A percentile compares a stretch with the other conserved stretches of the same genome.
These are phyloP conservation scores for Eclectus roratus DNA, from an alignment of 2,113 vertebrate species.

Conservation along the genomic window DNA sequence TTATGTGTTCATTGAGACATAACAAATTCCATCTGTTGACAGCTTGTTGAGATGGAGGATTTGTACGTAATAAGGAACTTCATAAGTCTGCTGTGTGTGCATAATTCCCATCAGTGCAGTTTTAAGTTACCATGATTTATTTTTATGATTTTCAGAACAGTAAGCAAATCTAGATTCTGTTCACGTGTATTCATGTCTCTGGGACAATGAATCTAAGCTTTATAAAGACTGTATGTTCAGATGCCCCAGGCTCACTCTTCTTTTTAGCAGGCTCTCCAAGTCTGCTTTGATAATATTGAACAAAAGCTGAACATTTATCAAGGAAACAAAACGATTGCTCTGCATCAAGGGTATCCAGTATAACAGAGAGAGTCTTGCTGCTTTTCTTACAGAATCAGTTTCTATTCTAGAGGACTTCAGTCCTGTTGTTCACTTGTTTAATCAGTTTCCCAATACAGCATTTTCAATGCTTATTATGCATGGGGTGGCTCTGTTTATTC, in stretches of 20 bases:
- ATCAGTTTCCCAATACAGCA: background rate
- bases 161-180: background rate
- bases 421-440: background rate
- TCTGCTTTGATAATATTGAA: background rate
- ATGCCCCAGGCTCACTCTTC: background rate
- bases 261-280: background rate
- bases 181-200: background rate
- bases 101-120: background rate
- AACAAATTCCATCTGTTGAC: background rate
- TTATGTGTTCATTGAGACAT: background rate
- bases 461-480: background rate
- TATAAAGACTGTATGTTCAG: background rate
- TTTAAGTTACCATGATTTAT: background rate
- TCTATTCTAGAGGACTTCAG: background rate
- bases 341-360: background rate
- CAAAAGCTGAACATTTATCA: background rate
- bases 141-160: background rate
- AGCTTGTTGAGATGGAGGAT: background rate
- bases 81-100: background rate
- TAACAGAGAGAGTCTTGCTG: background rate
- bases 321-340: background rate
- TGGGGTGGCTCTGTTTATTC: background rate
- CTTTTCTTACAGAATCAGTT: background rate
- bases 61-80: background rate
- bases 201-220: background rate